Evolutionary conservation across 2,113 vertebrate species (phyloP).

Genomic region (Ancistrus triradiatus): DNA sequence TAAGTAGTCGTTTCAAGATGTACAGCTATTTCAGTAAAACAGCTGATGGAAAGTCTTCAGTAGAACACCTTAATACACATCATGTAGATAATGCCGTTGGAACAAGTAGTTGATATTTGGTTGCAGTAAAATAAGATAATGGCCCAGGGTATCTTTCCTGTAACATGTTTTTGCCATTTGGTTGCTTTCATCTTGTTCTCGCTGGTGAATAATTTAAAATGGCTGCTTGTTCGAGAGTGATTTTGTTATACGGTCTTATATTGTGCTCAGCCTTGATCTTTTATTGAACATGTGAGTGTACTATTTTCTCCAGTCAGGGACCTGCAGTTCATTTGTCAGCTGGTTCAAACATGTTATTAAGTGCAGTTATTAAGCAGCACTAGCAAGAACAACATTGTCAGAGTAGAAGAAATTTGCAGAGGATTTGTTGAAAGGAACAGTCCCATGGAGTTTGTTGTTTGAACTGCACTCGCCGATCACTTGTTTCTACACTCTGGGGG

Average conservation of each 20-base stretch:
- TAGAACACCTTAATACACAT: no score
- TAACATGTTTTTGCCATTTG: background rate
- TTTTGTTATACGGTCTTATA: background rate
- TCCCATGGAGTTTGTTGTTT: no score
- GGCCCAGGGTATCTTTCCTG: no score
- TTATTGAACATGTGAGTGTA: background rate
- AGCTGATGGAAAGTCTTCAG: no score
- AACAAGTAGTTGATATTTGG: no score
- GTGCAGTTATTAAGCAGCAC: slow-evolving; percentile 2
- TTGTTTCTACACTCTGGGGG: no score
- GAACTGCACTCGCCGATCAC: no score
- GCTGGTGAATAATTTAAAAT: background rate
- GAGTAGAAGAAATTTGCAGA: no score
- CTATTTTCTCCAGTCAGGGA: background rate
- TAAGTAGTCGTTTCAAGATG: no score
- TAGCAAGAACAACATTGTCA: background rate
- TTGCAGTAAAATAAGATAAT: background rate
- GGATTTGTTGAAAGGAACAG: no score
- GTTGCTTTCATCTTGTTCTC: background rate
- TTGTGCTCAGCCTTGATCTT: background rate
- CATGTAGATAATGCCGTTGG: background rate
- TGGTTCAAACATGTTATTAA: background rate
- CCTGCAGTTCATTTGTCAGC: background rate
- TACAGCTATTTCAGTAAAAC: no score
- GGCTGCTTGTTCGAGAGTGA: background rate